Conservation (phyloP, 2,113 vertebrate genomes). For the Mesitornis unicolor region DNA sequence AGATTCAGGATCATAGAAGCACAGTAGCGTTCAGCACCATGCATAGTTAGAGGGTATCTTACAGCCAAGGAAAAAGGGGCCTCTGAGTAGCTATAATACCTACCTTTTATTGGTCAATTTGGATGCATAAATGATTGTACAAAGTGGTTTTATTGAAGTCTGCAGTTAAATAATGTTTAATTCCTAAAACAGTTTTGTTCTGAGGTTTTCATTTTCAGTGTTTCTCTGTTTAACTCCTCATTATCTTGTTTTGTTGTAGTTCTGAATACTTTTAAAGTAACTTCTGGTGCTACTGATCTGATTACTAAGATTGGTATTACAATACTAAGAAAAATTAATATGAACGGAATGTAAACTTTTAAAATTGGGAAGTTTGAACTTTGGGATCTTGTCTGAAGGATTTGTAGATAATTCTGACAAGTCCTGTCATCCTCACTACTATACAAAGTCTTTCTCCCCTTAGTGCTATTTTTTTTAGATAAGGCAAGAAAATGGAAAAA, state of each 20-base stretch:
- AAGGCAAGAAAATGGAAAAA: not conserved
- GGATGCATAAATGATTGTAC: not conserved
- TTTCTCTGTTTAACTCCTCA: not conserved
- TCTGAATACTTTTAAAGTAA: not conserved
- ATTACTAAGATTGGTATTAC: not conserved
- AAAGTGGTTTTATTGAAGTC: not conserved
- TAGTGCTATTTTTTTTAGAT: not conserved
- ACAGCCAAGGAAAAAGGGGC: not conserved
- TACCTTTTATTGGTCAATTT: not conserved
- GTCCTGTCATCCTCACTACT: not conserved
- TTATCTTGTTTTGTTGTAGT: not conserved
- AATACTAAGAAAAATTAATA: not conserved
- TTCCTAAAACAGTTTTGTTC: not conserved
- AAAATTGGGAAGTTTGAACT: not conserved
- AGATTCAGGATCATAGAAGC: not conserved
- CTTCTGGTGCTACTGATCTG: not conserved
- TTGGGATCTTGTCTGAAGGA: not conserved
- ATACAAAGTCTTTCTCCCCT: not conserved
- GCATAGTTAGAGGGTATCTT: not conserved
- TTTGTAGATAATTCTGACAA: not conserved
- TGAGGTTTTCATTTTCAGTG: not conserved
- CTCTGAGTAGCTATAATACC: not conserved
- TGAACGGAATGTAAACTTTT: not conserved
- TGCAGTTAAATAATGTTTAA: not conserved
- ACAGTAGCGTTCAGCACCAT: not conserved